phyloP scores from a whole-genome alignment of 92 coral and sea anemone species.

The Metridium senile region DNA sequence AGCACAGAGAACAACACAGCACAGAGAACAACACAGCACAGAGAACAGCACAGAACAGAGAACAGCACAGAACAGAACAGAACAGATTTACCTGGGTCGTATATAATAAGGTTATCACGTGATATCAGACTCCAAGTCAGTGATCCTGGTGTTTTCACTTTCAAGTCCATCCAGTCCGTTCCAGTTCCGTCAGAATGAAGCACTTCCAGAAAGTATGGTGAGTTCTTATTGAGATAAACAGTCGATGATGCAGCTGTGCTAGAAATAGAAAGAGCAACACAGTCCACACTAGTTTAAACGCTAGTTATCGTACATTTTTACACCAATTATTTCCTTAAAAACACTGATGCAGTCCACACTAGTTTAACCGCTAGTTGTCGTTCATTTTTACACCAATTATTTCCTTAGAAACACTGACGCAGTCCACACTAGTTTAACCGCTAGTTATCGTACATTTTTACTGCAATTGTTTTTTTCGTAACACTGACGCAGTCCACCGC shows the following conservation, averaged over 20 bases:
- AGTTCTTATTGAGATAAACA: background rate
- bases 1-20: no score
- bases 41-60: no score
- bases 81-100: conserved; percentile 20
- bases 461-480: background rate
- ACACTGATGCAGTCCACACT: no score
- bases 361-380: no score
- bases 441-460: background rate
- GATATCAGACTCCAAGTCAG: background rate
- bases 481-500: background rate
- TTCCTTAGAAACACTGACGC: background rate
- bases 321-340: no score
- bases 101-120: conserved; percentile 16
- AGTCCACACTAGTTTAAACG: no score
- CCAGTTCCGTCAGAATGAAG: conserved; percentile 27
- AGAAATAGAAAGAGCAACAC: background rate
- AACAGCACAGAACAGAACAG: no score
- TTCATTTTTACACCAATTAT: background rate
- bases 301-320: no score
- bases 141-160: conserved; percentile 11
- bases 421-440: background rate
- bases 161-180: conserved; percentile 12
- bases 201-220: conserved; percentile 24
- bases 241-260: background rate
- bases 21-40: no score